phyloP scores from a whole-genome alignment of 2,888 invertebrate species.

The Heliconius aoede region DNA sequence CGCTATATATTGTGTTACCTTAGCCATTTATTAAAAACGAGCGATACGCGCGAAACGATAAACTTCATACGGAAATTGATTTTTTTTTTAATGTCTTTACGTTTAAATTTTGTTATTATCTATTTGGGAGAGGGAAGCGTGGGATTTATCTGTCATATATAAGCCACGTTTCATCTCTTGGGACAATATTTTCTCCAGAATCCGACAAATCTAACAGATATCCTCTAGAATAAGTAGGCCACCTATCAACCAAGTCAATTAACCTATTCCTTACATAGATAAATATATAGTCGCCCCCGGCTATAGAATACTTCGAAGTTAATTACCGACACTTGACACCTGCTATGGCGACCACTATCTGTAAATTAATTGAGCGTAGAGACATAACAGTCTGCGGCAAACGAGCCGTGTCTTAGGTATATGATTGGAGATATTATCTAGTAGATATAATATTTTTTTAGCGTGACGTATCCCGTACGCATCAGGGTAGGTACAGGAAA shows the following conservation, averaged over 20 bases:
- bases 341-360: slow-evolving; percentile 65
- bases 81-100: no score
- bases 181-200: background rate
- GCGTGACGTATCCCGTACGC: no score
- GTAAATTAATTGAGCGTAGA: slow-evolving; percentile 76
- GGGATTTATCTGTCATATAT: no score
- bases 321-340: slow-evolving; percentile 79
- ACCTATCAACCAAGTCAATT: background rate
- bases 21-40: slow-evolving; percentile 25
- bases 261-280: background rate
- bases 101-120: no score
- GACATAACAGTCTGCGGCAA: slow-evolving; percentile 60
- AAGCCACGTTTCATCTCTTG: no score
- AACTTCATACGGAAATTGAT: background rate
- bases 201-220: no score
- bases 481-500: no score
- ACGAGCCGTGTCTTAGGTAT: slow-evolving; percentile 26
- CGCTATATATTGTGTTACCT: slow-evolving; percentile 50
- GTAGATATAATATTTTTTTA: background rate
- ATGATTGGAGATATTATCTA: background rate
- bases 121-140: no score
- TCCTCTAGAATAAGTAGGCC: background rate
- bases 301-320: slow-evolving; percentile 59
- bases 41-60: background rate
- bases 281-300: slow-evolving; percentile 7